These are phyloP conservation scores for Paratilapia polleni DNA, from an alignment of 2,113 vertebrate genomes.

Conservation along the genomic window DNA sequence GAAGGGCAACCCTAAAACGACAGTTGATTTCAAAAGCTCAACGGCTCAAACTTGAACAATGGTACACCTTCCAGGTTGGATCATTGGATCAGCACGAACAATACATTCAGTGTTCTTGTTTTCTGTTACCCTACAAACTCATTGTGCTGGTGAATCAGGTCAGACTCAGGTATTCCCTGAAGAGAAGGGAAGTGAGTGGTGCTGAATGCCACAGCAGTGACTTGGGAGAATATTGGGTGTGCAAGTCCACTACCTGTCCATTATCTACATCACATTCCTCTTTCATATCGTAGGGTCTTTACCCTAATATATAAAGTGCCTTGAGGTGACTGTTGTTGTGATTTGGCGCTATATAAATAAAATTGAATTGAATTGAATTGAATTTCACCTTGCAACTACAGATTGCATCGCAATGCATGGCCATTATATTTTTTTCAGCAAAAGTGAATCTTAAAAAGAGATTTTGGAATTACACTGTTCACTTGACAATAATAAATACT, in stretches of 20 bases:
- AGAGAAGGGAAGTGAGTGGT: constrained; percentile 29
- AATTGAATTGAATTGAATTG: no score
- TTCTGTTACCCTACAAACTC: constrained; percentile 26
- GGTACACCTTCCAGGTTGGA: constrained; percentile 46
- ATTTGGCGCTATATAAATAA: no score
- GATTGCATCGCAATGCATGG: constrained; percentile 19
- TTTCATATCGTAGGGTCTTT: no score
- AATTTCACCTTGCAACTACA: constrained; percentile 22
- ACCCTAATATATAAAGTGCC: no score
- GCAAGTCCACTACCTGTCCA: constrained; percentile 53
- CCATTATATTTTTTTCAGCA: constrained; percentile 12
- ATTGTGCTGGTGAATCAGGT: constrained; percentile 49
- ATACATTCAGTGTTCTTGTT: constrained; percentile 57
- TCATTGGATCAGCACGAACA: constrained; percentile 44
- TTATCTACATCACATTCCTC: constrained; percentile 53
- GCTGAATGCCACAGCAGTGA: constrained; percentile 49
- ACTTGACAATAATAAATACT: constrained; percentile 46
- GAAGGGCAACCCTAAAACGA: neutral
- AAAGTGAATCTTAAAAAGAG: neutral
- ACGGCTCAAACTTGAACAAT: constrained; percentile 12
- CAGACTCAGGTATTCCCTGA: constrained; percentile 61
- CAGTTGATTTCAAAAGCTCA: neutral
- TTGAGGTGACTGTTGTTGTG: no score
- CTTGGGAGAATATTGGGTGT: constrained; percentile 49
- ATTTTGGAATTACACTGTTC: neutral